Evolutionary conservation across 2,797 vertebrate species (phyloP).

Genomic region (Intellagama lesueurii): DNA sequence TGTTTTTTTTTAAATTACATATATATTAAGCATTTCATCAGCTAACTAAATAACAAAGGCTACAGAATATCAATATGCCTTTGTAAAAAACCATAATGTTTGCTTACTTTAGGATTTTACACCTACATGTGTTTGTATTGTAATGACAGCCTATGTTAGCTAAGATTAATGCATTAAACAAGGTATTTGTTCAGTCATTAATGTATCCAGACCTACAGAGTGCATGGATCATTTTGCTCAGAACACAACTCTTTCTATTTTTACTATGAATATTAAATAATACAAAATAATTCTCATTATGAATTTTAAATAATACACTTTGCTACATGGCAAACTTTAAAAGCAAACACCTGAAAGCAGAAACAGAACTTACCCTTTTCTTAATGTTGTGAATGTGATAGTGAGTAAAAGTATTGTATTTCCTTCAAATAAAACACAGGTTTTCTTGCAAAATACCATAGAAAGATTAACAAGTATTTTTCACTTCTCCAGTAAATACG

Average conservation of each 20-base stretch:
- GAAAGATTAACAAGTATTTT: too few species aligned
- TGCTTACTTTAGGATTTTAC: neutral
- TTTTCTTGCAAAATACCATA: too few species aligned
- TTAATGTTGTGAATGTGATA: neutral
- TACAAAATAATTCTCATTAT: neutral
- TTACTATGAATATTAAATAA: too few species aligned
- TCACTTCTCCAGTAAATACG: too few species aligned
- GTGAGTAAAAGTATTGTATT: too few species aligned
- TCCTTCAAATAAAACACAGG: too few species aligned
- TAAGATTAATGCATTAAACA: neutral
- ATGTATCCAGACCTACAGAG: neutral
- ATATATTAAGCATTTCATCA: neutral
- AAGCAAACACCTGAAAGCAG: neutral
- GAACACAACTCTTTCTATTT: neutral
- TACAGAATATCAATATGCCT: neutral
- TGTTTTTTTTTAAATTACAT: neutral
- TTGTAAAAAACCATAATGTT: neutral
- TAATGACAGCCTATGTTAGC: neutral
- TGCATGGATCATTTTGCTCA: neutral
- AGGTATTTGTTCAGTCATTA: neutral
- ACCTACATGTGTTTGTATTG: neutral
- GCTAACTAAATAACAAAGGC: neutral
- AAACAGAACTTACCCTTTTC: neutral
- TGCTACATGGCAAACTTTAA: neutral
- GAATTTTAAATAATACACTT: neutral